Conservation (phyloP, 1,140 invertebrate genomes). For the Tigriopus japonicus region DNA sequence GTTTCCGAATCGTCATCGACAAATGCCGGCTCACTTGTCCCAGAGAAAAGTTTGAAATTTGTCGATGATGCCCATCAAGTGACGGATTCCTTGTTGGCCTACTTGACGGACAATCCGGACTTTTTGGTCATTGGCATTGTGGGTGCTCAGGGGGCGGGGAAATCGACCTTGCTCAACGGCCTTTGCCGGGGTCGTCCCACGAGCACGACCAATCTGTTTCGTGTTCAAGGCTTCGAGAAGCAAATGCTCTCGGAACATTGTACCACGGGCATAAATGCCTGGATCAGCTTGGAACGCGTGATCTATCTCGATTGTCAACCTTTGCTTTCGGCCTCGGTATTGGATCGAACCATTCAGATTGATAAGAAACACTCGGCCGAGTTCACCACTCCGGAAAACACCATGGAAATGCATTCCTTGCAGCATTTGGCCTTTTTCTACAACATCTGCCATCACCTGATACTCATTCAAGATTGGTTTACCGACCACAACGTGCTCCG, state of each 20-base stretch:
- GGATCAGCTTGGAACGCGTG: constrained; percentile 1
- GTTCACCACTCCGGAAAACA: background rate
- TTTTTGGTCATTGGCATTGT: background rate
- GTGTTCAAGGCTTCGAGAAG: background rate
- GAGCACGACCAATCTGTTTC: background rate
- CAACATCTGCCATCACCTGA: constrained; percentile 1
- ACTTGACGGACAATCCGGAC: constrained; percentile 1
- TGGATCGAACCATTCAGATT: background rate
- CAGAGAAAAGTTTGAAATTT: background rate
- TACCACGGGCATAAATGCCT: constrained; percentile 2
- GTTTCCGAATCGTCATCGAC: too few species aligned
- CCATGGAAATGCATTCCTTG: background rate
- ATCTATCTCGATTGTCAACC: constrained; percentile 5
- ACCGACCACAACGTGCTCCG: background rate
- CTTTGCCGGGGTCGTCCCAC: background rate
- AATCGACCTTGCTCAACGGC: background rate
- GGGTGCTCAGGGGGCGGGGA: background rate
- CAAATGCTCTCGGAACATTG: constrained; percentile 1
- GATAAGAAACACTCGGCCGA: background rate
- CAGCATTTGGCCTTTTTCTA: background rate
- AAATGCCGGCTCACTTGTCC: background rate
- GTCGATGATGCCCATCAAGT: background rate
- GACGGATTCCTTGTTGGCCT: background rate
- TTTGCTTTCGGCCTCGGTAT: background rate
- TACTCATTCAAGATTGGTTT: constrained; percentile 1